Base-by-base conservation (phyloP, 2,113 vertebrate species). In the Rhadina sibilatrix region DNA sequence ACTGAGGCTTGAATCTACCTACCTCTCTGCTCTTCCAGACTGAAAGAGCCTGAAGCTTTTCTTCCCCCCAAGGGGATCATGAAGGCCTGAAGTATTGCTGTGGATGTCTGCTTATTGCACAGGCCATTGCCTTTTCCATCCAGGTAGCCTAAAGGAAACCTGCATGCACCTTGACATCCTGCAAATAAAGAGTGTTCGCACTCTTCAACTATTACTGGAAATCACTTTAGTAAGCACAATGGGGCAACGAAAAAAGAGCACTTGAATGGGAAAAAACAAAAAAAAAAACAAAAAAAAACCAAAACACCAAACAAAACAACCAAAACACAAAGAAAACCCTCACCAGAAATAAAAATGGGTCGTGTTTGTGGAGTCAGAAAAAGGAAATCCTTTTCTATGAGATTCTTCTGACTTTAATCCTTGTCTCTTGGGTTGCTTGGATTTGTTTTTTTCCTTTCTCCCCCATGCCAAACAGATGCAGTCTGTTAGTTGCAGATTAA, bases 81-180 rank as follows among this genome's bases (percentile, higher is more conserved):
- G 47, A 77, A 83, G 52, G 8, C 15, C 61, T 78, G 3, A 88
- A 76, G 35, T 76, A 64, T 57, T 90, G 82, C 93, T 70, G 53
- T 63, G 44, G 50, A 90, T 66, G 38, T 63, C 84, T 91, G 57
- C 61, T 79, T 90, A 88, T 71, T 96, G 89, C 59, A 93, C 65
- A 90, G 76, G 78, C 59, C 61, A 83, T 69, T 96, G 84, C 72
- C 35, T 95, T 89, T 94, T 93, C 69, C 95, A 85, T 90, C 72
- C 54, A 79, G 89, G 63, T 82, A 96, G 89, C 90, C 90, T 76
- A 82, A 65, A 96, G 87, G 87, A 76, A 97, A 88, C 46, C 35
- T 76, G 11, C 17, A 66, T 40, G 47, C 30, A 90, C 69, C 64
- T 90, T 53, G 35, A 81, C n/a, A 6, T 80, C 31, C 57, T 91